Evolutionary conservation across 2,888 invertebrate genomes (phyloP).

Genomic region (Cepaea hortensis): DNA sequence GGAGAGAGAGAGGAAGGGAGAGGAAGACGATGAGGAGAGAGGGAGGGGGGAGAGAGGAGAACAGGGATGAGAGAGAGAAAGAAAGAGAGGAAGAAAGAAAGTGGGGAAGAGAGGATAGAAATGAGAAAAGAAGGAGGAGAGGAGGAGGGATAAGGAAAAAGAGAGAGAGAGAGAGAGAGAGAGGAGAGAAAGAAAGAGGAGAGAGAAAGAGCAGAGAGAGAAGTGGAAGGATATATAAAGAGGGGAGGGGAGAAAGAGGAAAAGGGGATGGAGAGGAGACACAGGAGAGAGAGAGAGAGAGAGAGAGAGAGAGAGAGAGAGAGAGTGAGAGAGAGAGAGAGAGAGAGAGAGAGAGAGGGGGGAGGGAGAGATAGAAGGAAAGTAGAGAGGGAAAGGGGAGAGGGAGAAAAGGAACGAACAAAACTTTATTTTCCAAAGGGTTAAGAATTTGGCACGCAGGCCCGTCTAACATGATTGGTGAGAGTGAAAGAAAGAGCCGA

Average conservation of each 20-base stretch:
- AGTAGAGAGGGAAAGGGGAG: no score
- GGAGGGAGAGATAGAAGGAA: no score
- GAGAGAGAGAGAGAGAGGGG: no score
- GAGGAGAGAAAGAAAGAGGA: not conserved
- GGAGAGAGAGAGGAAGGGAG: not conserved
- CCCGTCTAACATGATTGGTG: no score
- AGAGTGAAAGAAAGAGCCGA: not conserved
- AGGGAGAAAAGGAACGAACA: no score
- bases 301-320: not conserved
- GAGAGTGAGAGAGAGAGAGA: no score
- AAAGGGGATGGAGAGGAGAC: not conserved
- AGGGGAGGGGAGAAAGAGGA: not conserved
- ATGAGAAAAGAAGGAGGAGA: not conserved
- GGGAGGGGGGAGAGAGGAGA: not conserved
- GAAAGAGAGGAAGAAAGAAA: not conserved
- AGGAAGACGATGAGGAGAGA: no score
- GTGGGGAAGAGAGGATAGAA: not conserved
- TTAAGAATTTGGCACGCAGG: no score
- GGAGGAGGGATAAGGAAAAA: not conserved
- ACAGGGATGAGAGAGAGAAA: not conserved
- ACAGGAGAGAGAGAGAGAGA: constrained; percentile 3
- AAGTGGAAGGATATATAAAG: not conserved
- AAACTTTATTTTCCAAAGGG: no score
- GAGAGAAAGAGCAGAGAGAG: not conserved
- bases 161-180: not conserved